These are phyloP conservation scores for Decapterus maruadsi DNA, from an alignment of 2,797 vertebrate genomes.

Conservation along the genomic window DNA sequence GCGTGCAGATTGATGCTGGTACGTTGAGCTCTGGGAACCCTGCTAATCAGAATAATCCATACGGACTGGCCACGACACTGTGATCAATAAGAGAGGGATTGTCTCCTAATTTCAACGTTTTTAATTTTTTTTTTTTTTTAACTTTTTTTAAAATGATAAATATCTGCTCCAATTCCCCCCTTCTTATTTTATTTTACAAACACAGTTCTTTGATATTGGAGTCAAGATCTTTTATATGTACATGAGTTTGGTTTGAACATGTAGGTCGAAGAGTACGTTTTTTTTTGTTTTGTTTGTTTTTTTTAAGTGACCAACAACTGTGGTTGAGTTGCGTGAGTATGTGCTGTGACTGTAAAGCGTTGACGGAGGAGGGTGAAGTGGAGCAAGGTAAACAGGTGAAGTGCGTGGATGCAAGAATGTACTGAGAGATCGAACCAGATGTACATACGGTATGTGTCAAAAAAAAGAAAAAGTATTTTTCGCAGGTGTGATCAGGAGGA, in stretches of 20 bases:
- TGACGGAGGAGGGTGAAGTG: conserved; percentile 25
- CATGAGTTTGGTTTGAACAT: conserved; percentile 57
- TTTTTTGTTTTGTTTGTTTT: conserved; percentile 48
- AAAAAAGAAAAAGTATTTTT: conserved; percentile 60
- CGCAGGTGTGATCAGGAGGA: conserved; percentile 62
- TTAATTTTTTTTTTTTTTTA: conserved; percentile 38
- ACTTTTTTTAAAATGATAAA: conserved; percentile 26
- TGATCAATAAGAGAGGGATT: conserved; percentile 65
- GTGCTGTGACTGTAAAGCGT: conserved; percentile 60
- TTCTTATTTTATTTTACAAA: conserved; percentile 55
- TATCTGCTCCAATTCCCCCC: not conserved
- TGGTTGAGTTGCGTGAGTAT: conserved; percentile 70
- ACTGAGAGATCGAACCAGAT: conserved; percentile 32
- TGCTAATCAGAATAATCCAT: conserved; percentile 54
- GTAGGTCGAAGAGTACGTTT: conserved; percentile 53
- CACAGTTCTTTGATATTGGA: conserved; percentile 50
- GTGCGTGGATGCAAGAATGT: conserved; percentile 60
- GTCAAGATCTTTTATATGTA: conserved; percentile 55
- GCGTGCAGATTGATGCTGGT: conserved; percentile 47
- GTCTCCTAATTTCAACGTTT: conserved; percentile 51
- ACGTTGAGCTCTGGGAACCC: conserved; percentile 57
- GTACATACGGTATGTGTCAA: conserved; percentile 61
- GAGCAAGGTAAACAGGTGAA: conserved; percentile 16
- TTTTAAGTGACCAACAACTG: conserved; percentile 78
- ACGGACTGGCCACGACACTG: conserved; percentile 77